Evolutionary conservation across 2,797 vertebrate species (phyloP).

Genomic region (Urocyon cinereoargenteus): DNA sequence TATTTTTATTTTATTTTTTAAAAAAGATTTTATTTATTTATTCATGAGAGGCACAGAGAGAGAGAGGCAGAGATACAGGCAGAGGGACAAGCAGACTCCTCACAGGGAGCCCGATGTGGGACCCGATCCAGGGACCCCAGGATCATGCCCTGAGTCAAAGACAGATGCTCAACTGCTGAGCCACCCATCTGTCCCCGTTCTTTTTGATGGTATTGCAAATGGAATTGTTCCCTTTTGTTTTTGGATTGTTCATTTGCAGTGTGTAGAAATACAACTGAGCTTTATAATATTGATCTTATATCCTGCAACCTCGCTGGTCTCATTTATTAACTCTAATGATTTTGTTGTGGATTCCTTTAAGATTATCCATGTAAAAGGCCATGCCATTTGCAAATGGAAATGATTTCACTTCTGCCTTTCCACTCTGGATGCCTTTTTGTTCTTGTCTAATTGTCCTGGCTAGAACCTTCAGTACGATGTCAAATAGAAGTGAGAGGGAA

Average conservation of each 20-base stretch:
- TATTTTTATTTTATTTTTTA: too few relatives aligned
- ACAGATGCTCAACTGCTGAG: too few relatives aligned
- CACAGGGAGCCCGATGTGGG: too few relatives aligned
- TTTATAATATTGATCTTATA: background rate
- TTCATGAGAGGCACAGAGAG: too few relatives aligned
- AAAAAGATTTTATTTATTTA: too few relatives aligned
- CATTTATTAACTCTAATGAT: background rate
- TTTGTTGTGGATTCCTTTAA: background rate
- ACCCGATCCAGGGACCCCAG: too few relatives aligned
- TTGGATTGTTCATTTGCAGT: background rate
- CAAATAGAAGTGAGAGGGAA: background rate
- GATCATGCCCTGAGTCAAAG: too few relatives aligned
- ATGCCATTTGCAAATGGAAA: background rate
- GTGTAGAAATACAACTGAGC: background rate
- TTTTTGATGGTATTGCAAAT: background rate
- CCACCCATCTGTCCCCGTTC: background rate
- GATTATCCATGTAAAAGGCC: background rate
- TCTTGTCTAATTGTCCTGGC: background rate
- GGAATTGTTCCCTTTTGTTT: slow-evolving; percentile 22
- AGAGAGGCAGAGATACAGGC: too few relatives aligned
- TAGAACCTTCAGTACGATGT: background rate
- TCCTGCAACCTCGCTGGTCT: background rate
- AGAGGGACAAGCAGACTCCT: too few relatives aligned
- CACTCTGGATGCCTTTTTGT: background rate
- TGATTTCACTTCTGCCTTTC: slow-evolving; percentile 21